Conservation (phyloP, 2,113 vertebrate genomes). For the Cavia porcellus region DNA sequence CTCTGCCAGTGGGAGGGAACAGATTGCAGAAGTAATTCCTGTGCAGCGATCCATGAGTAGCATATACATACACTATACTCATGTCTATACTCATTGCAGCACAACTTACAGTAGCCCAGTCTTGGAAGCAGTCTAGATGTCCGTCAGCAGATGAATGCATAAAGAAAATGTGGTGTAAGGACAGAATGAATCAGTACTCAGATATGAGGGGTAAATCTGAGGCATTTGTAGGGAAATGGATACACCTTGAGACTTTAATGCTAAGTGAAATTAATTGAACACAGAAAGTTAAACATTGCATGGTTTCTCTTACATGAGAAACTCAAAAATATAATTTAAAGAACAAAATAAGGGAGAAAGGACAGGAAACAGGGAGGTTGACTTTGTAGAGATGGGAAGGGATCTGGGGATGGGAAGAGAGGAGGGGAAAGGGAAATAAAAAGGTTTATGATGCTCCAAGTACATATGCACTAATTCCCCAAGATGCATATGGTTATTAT, state of each 20-base stretch:
- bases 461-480: background rate
- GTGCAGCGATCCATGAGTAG: background rate
- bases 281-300: background rate
- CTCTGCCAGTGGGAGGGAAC: too few relatives aligned
- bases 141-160: background rate
- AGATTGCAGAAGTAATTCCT: background rate
- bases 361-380: background rate
- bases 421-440: background rate
- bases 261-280: background rate
- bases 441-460: background rate
- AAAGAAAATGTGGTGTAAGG: background rate
- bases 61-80: too few relatives aligned
- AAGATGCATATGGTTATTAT: background rate
- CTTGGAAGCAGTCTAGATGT: background rate
- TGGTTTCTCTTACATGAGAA: background rate
- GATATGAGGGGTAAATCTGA: background rate
- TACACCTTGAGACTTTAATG: background rate
- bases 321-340: background rate
- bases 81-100: background rate
- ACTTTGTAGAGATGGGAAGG: background rate
- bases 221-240: background rate
- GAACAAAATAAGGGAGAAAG: background rate
- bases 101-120: background rate
- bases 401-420: background rate
- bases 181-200: background rate